These are phyloP conservation scores for Ylistrum balloti DNA, from an alignment of 1,140 invertebrate genomes.

Conservation along the genomic window DNA sequence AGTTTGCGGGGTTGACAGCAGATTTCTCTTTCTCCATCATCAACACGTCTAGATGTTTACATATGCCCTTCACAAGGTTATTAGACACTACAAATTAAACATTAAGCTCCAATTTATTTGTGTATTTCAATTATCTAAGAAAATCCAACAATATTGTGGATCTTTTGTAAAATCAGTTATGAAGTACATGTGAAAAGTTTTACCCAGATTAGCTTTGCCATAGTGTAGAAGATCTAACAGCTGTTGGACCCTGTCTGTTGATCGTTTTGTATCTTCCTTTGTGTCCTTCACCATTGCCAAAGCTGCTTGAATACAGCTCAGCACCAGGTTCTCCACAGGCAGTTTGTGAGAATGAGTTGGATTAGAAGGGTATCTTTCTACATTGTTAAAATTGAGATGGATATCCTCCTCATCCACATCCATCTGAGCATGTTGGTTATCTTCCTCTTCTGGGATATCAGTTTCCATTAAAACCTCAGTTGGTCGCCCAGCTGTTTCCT, in stretches of 20 bases:
- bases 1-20: constrained; percentile 54
- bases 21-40: constrained; percentile 70
- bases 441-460: constrained; percentile 41
- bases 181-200: neutral
- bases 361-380: neutral
- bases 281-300: constrained; percentile 70
- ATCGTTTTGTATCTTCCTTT: constrained; percentile 52
- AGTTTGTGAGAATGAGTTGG: neutral
- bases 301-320: constrained; percentile 67
- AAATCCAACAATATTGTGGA: neutral
- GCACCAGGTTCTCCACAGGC: neutral
- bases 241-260: constrained; percentile 69
- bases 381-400: neutral
- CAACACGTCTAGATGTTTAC: constrained; percentile 58
- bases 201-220: constrained; percentile 44
- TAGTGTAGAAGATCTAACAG: constrained; percentile 63
- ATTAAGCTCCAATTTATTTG: neutral
- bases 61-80: constrained; percentile 48
- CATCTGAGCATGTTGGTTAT: constrained; percentile 44
- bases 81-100: neutral
- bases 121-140: constrained; percentile 48
- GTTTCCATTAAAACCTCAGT: neutral
- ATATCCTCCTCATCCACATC: constrained; percentile 46
- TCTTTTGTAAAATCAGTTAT: too few relatives aligned
- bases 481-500: neutral